Evolutionary conservation across 92 coral and sea anemone genomes (phyloP).

Genomic region (Phymanthus crucifer): DNA sequence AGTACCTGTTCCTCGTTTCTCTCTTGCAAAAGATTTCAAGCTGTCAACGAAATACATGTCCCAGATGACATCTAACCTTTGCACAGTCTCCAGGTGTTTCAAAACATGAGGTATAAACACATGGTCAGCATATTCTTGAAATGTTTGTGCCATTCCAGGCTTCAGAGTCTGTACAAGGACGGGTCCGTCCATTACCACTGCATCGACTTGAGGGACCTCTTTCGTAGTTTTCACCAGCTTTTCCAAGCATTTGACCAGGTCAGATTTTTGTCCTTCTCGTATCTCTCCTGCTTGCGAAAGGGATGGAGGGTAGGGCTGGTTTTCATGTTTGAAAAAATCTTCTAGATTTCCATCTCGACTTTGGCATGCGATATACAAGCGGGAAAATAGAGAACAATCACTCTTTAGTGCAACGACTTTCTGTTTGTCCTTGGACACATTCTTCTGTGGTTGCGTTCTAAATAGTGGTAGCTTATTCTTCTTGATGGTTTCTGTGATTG

Average conservation of each 20-base stretch:
- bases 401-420: slow-evolving; percentile 41
- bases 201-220: slow-evolving; percentile 37
- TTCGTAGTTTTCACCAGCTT: neutral
- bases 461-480: slow-evolving; percentile 56
- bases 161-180: slow-evolving; percentile 47
- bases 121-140: slow-evolving; percentile 37
- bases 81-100: slow-evolving; percentile 40
- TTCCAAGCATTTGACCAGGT: slow-evolving; percentile 34
- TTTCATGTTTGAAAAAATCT: slow-evolving; percentile 53
- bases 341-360: slow-evolving; percentile 47
- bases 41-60: slow-evolving; percentile 26
- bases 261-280: slow-evolving; percentile 43
- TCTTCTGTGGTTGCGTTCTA: slow-evolving; percentile 5
- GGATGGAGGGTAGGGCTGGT: slow-evolving; percentile 60
- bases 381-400: slow-evolving; percentile 54
- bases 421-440: slow-evolving; percentile 33
- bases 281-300: slow-evolving; percentile 27
- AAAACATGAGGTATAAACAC: slow-evolving; percentile 41
- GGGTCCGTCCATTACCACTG: slow-evolving; percentile 54
- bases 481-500: slow-evolving; percentile 30
- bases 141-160: slow-evolving; percentile 36
- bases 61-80: slow-evolving; percentile 48
- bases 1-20: slow-evolving; percentile 14
- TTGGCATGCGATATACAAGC: slow-evolving; percentile 59
- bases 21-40: neutral